Percentiles rank a stretch among this genome's conserved stretches.
Evolutionary conservation across 2,888 invertebrate genomes (phyloP).

Genomic region (Limnephilus lunatus): DNA sequence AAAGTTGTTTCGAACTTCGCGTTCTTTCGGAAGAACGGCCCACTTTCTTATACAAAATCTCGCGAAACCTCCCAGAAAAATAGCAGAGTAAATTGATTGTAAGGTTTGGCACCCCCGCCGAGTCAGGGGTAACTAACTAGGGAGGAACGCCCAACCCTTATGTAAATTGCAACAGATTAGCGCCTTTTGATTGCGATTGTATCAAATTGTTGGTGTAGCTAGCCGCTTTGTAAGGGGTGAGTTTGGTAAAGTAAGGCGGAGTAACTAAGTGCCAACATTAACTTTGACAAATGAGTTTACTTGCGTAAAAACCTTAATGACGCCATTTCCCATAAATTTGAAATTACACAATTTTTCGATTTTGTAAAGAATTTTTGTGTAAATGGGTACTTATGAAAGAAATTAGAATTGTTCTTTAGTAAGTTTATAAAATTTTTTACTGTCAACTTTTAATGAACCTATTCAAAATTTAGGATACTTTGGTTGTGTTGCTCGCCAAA

Average conservation of each 20-base stretch:
- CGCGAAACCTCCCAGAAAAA: slow-evolving; percentile 5
- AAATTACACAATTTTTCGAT: neutral
- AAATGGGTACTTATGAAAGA: neutral
- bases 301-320: neutral
- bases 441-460: no score
- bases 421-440: no score
- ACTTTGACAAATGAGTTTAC: neutral
- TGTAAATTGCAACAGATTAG: slow-evolving; percentile 41
- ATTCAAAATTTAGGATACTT: no score
- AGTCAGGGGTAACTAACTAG: slow-evolving; percentile 14
- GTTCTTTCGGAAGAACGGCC: neutral
- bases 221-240: neutral
- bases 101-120: neutral
- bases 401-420: neutral
- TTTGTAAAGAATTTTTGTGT: neutral
- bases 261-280: neutral
- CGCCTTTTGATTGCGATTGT: slow-evolving; percentile 45
- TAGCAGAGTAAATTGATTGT: slow-evolving; percentile 36
- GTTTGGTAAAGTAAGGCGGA: neutral
- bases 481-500: no score
- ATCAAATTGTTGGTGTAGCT: slow-evolving; percentile 3
- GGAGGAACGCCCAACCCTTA: slow-evolving; percentile 32
- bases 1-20: neutral
- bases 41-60: neutral
- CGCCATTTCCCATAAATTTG: neutral